Conservation (phyloP, 2,797 vertebrate species). For the Moxostoma hubbsi region DNA sequence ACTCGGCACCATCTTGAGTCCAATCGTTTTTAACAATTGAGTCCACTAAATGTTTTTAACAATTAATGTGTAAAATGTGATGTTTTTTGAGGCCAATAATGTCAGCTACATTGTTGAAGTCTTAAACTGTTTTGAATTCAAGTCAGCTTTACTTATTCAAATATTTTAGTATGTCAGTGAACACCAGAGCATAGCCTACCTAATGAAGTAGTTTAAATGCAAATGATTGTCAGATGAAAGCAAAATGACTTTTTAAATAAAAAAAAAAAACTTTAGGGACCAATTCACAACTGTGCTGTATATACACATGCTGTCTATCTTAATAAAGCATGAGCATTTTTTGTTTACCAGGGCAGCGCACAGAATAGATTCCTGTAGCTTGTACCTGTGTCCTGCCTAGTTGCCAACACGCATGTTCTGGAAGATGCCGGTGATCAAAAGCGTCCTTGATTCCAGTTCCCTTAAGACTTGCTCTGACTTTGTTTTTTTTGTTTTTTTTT, state of each 20-base stretch:
- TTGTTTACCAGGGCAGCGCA: conserved; percentile 2
- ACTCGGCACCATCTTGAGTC: too few species aligned
- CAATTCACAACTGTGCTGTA: conserved; percentile 20
- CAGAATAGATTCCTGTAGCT: not conserved
- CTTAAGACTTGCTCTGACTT: conserved; percentile 44
- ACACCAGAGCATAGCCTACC: conserved; percentile 61
- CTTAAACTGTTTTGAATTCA: conserved; percentile 54
- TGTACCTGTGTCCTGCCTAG: conserved; percentile 39
- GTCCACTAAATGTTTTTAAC: not conserved
- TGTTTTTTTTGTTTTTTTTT: conserved; percentile 28
- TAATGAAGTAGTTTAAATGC: conserved; percentile 69
- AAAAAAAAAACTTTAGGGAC: conserved; percentile 48
- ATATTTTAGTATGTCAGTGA: conserved; percentile 62
- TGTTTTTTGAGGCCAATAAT: conserved; percentile 20
- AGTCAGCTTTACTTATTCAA: conserved; percentile 57
- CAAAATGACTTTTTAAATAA: conserved; percentile 62
- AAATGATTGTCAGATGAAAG: conserved; percentile 63
- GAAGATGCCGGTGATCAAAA: conserved; percentile 65
- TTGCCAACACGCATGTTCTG: conserved; percentile 33
- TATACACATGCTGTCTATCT: conserved; percentile 26
- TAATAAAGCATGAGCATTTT: conserved; percentile 1
- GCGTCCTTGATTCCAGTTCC: conserved; percentile 63
- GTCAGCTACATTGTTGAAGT: conserved; percentile 41
- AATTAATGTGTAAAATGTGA: not conserved
- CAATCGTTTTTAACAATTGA: too few species aligned